These are phyloP conservation scores for Steatornis caripensis DNA, from an alignment of 2,113 vertebrate genomes.

Conservation along the genomic window DNA sequence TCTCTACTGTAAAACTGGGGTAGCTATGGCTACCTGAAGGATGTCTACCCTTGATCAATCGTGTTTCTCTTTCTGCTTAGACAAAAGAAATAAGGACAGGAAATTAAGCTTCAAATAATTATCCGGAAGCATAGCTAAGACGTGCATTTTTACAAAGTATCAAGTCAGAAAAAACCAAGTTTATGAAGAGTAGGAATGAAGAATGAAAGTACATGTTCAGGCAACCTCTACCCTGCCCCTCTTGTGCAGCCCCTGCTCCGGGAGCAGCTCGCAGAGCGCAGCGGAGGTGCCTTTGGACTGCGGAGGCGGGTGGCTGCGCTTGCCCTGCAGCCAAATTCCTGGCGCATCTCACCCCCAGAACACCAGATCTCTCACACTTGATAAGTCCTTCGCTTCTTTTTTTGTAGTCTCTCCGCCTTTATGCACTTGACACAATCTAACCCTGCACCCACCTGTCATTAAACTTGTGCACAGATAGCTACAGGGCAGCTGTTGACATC, in stretches of 20 bases:
- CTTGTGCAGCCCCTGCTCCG: background rate
- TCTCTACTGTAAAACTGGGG: background rate
- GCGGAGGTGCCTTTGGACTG: constrained; percentile 18
- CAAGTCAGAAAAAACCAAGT: background rate
- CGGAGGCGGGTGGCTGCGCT: background rate
- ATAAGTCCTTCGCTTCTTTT: background rate
- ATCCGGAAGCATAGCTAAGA: background rate
- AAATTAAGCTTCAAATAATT: background rate
- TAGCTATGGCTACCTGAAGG: background rate
- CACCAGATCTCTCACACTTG: background rate
- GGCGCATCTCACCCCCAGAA: background rate
- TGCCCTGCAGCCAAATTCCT: constrained; percentile 41
- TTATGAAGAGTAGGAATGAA: background rate
- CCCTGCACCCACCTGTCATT: background rate
- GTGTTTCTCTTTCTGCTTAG: background rate
- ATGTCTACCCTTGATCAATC: background rate
- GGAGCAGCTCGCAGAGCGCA: background rate
- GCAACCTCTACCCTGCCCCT: background rate
- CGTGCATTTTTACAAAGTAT: background rate
- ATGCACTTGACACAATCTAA: background rate
- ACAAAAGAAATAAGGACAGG: background rate
- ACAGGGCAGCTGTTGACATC: background rate
- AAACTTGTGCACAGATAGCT: background rate
- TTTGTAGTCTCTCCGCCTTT: background rate
- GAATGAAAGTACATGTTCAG: background rate